Evolutionary conservation across 1,140 invertebrate genomes (phyloP).

Genomic region (Temnothorax curvispinosus): DNA sequence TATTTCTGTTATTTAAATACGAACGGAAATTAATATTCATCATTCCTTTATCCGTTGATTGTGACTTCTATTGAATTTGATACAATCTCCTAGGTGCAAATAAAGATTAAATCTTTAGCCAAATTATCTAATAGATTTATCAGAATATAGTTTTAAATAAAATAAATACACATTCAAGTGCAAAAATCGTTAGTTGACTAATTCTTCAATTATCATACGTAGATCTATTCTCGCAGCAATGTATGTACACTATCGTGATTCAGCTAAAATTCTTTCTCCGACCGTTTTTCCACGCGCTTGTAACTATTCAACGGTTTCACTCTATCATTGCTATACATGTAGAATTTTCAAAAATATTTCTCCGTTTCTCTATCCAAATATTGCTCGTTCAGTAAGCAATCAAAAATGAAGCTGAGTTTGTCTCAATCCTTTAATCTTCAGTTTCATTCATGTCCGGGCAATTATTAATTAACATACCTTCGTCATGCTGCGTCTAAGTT

Average conservation of each 20-base stretch:
- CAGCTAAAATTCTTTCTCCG: not conserved
- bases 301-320: constrained; percentile 1
- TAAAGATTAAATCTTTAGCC: not conserved
- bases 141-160: constrained; percentile 1
- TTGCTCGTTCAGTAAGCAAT: not conserved
- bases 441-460: not conserved
- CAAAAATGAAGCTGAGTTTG: constrained; percentile 1
- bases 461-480: constrained; percentile 17
- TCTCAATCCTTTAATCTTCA: not conserved
- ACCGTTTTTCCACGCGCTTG: not conserved
- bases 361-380: not conserved
- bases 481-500: not conserved
- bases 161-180: not conserved
- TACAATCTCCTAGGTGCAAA: not conserved
- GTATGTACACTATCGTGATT: not conserved
- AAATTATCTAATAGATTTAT: not conserved
- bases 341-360: constrained; percentile 48
- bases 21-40: not conserved
- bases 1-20: not conserved
- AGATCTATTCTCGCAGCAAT: not conserved
- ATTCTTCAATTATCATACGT: not conserved
- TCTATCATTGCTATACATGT: not conserved
- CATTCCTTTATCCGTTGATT: not conserved
- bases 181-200: not conserved
- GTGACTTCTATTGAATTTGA: not conserved